Base-by-base conservation (phyloP, 2,797 vertebrate genomes). In the Periophthalmus magnuspinnatus region DNA sequence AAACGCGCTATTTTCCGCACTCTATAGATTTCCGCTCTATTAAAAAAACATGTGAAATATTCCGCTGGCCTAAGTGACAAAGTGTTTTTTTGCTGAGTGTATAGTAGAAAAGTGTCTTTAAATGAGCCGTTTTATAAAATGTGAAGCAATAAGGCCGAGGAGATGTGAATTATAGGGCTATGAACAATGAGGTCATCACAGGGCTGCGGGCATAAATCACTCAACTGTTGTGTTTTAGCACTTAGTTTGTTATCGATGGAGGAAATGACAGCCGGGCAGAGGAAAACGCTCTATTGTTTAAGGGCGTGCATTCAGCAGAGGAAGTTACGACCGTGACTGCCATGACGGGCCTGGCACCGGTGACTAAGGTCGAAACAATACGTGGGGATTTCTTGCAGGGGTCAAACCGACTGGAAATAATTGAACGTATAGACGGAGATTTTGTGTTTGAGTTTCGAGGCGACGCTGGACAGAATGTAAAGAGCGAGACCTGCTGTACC, bases 181-280 rank as follows among this genome's bases (percentile, higher is more conserved):
- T 89, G 88, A 88, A 90, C 89, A 92, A 91, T 90, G 91, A 92
- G 91, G 91, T 90, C 91, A 91, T 88, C 75, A 56, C 65, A 55
- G 84, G 82, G 86, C 91, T 89, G 70, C 70, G 80, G 89, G 90
- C 84, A 80, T 86, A 86, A 87, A 85, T 87, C 86, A 84, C 86
- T 80, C 56, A 50, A 33, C 67, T 82, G 70, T 76, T 21, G 34
- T 74, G 79, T 71, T 81, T 70, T 71, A 88, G 79, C 80, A 72
- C 80, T 57, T 70, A 67, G 52, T 78, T 87, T 83, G 86, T 89
- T 86, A 89, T 92, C 90, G 85, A 90, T 87, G 76, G 84, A 80
- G 86, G 81, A 85, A 89, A 74, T 78, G 64, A 55, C 70, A 75
- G 76, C 66, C 33, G 38, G 41, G 45, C 65, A 24, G 70, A 58